These are phyloP conservation scores for Epizoanthus fatuus DNA, from an alignment of 92 coral and sea anemone genomes.

Conservation along the genomic window DNA sequence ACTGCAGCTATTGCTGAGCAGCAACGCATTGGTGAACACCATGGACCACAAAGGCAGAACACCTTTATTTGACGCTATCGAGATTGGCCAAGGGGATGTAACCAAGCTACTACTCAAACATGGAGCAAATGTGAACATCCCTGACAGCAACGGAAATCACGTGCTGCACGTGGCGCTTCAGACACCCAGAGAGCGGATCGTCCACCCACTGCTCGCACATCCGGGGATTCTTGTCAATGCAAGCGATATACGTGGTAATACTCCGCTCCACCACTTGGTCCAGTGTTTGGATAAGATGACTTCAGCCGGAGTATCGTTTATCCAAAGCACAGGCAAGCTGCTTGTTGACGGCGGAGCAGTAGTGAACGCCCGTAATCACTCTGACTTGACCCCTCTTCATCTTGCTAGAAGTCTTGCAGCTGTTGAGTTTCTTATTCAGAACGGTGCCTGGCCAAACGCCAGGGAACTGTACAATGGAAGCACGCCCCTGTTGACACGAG, in stretches of 20 bases:
- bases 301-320: neutral
- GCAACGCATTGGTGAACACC: constrained; percentile 18
- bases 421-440: constrained; percentile 29
- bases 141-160: constrained; percentile 23
- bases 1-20: neutral
- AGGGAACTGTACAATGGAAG: neutral
- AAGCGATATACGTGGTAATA: constrained; percentile 7
- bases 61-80: constrained; percentile 53
- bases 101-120: constrained; percentile 11
- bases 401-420: constrained; percentile 11
- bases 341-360: constrained; percentile 49
- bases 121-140: constrained; percentile 25
- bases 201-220: neutral
- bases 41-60: constrained; percentile 50
- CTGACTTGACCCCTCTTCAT: constrained; percentile 34
- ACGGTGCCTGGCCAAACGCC: constrained; percentile 45
- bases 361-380: constrained; percentile 16
- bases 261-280: constrained; percentile 11
- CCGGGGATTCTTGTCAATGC: constrained; percentile 25
- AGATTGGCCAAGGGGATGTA: constrained; percentile 15
- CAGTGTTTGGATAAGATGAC: constrained; percentile 12
- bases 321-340: constrained; percentile 14
- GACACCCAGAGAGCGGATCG: neutral
- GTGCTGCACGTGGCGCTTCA: constrained; percentile 28
- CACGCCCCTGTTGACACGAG: constrained; percentile 16